Base-by-base conservation (phyloP, 2,113 vertebrate genomes). In the Gorsachius goisagi region DNA sequence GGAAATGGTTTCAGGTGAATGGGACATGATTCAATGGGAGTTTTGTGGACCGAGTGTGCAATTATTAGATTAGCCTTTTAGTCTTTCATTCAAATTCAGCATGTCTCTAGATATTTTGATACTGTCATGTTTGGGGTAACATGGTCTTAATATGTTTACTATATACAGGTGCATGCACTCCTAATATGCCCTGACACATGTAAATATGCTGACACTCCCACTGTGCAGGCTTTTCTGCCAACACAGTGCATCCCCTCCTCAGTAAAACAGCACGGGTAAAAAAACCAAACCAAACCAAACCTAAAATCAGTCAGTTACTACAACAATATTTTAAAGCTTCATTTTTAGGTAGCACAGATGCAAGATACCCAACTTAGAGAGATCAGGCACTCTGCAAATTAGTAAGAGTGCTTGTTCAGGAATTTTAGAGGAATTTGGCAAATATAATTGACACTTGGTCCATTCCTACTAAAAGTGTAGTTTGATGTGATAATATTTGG, bases 391-490 rank as follows among this genome's bases (percentile, higher is more conserved):
- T 22, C 45, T 93, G n/a, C 82, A 94, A 88, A 90, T 86, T 63
- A 81, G 41, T 20, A 37, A 90, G n/a, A 89, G 41, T 69, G 44
- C 50, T 58, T 66, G 15, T 41, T 90, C 45, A 27, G 58, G 60
- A 84, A 86, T 87, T 90, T 67, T 60, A 81, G 26, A 74, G 26
- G n/a, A 67, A 82, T 68, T 72, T 87, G 56, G 69, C 76, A 89
- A 95, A 93, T 77, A 62, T 83, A 95, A 84, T 64, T 74, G 76
- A 77, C 45, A 74, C 86, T 95, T 93, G 45, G 63, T 80, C 62
- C 17, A 19, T 89, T 91, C 47, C 22, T 72, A 75, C 14, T 89
- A 71, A 44, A 90, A 92, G 81, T 47, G 47, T 84, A 87, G 95
- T 67, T 84, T 87, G 60, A 87, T 89, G 32, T 15, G 64, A 94